These are phyloP conservation scores for Mungos mungo DNA, from an alignment of 2,113 vertebrate genomes.

Conservation along the genomic window DNA sequence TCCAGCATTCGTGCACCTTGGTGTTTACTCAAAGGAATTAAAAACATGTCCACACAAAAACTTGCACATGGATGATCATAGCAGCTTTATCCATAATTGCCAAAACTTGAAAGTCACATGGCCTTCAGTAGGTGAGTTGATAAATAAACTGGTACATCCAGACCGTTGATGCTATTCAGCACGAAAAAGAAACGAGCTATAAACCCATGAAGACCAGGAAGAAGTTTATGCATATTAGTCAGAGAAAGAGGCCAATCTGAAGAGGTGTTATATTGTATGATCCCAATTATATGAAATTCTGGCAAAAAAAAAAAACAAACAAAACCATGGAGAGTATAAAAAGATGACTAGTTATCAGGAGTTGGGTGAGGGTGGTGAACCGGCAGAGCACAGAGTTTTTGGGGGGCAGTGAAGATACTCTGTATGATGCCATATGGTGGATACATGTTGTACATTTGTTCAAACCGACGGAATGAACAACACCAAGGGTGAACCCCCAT, in stretches of 20 bases:
- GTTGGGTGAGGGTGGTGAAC: background rate
- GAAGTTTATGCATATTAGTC: background rate
- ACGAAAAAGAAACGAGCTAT: background rate
- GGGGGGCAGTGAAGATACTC: background rate
- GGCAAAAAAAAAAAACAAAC: background rate
- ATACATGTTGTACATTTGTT: background rate
- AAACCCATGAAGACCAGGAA: background rate
- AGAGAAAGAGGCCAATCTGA: background rate
- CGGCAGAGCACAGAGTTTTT: background rate
- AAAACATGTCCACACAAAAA: background rate
- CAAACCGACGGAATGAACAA: background rate
- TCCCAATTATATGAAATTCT: background rate
- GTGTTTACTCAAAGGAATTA: background rate
- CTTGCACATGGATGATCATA: background rate
- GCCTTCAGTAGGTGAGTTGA: background rate
- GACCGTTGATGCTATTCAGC: background rate
- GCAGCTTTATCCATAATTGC: background rate
- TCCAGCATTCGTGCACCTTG: background rate
- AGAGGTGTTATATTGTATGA: background rate
- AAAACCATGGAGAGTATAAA: background rate
- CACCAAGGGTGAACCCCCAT: background rate
- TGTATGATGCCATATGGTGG: background rate
- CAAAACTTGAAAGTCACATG: background rate
- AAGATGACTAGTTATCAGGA: background rate
- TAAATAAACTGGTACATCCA: background rate